Percentiles rank a stretch among this genome's conserved stretches.
These are phyloP conservation scores for Falco peregrinus DNA, from an alignment of 2,797 vertebrate genomes.

Conservation along the genomic window DNA sequence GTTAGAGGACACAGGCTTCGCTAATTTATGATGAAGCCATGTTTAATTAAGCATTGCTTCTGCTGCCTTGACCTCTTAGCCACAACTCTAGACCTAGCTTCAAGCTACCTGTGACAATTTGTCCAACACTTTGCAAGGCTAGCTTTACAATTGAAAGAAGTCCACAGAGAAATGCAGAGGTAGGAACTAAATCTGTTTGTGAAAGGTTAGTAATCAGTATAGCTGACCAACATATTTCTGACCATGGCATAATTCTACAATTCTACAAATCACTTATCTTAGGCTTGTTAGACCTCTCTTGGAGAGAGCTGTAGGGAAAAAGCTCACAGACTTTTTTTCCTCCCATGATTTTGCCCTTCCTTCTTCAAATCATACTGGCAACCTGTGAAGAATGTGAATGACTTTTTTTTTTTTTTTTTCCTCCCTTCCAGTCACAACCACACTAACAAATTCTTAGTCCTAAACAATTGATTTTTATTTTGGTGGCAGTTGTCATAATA, in stretches of 20 bases:
- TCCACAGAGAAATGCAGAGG: not conserved
- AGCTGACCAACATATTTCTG: not conserved
- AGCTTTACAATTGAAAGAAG: not conserved
- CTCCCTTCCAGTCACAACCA: not conserved
- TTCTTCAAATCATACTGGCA: not conserved
- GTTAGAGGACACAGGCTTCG: not conserved
- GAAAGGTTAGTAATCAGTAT: not conserved
- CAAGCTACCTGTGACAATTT: not conserved
- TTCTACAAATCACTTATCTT: not conserved
- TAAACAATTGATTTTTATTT: not conserved
- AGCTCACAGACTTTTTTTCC: fast-evolving
- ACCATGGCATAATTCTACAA: too few relatives aligned
- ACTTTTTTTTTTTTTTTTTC: not conserved
- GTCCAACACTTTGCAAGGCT: not conserved
- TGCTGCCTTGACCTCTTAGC: not conserved
- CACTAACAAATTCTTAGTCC: not conserved
- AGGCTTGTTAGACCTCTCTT: not conserved
- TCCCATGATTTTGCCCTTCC: not conserved
- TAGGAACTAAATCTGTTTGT: not conserved
- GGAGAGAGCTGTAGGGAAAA: not conserved
- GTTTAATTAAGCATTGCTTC: not conserved
- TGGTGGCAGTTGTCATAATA: not conserved
- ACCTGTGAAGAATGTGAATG: not conserved
- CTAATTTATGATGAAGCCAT: not conserved
- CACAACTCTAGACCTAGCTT: not conserved